phyloP scores from a whole-genome alignment of 2,888 invertebrate genomes.

The Dilophus febrilis region DNA sequence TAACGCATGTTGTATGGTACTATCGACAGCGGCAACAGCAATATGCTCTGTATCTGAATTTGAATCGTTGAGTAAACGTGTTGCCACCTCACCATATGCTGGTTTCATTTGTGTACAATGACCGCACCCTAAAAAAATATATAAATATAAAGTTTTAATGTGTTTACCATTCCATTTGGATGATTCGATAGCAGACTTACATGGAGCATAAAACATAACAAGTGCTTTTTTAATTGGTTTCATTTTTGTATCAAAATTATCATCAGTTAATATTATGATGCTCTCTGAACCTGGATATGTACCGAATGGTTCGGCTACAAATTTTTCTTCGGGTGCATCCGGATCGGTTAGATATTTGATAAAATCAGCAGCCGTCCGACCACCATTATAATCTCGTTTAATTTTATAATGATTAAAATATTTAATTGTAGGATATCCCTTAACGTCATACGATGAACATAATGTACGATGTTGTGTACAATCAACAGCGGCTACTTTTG shows the following conservation, averaged over 20 bases:
- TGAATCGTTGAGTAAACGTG: constrained; percentile 29
- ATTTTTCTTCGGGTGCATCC: constrained; percentile 15
- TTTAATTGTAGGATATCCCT: constrained; percentile 72
- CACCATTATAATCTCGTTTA: constrained; percentile 51
- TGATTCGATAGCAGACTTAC: constrained; percentile 35
- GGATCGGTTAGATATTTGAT: constrained; percentile 42
- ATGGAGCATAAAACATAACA: constrained; percentile 78
- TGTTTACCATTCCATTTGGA: too few relatives aligned
- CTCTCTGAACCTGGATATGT: constrained; percentile 29
- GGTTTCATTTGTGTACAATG: constrained; percentile 54
- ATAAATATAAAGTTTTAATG: too few relatives aligned
- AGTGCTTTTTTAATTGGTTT: constrained; percentile 64
- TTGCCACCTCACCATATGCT: constrained; percentile 41
- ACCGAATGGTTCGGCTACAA: constrained; percentile 28
- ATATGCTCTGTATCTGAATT: constrained; percentile 23
- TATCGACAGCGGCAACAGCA: constrained; percentile 53
- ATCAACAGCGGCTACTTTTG: constrained; percentile 69
- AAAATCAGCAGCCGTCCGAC: constrained; percentile 51
- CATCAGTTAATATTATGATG: constrained; percentile 34
- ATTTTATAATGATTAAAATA: constrained; percentile 67
- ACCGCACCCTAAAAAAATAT: constrained; percentile 44
- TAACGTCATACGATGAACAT: constrained; percentile 53
- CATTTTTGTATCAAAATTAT: constrained; percentile 48
- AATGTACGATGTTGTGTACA: constrained; percentile 47
- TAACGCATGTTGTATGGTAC: constrained; percentile 39